Conservation (phyloP, 2,797 vertebrate genomes). For the Geotrypetes seraphini region DNA sequence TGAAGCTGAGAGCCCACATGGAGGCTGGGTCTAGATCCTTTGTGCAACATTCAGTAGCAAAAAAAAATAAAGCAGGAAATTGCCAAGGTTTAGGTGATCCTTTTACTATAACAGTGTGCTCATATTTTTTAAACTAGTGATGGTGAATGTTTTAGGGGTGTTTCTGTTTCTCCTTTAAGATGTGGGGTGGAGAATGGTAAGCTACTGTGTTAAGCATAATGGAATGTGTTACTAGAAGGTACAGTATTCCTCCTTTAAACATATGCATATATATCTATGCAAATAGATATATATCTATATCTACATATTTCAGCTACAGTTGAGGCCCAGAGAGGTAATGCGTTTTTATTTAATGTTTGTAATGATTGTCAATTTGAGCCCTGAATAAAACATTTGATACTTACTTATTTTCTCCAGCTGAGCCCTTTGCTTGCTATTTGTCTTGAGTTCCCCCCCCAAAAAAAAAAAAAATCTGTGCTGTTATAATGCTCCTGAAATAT, state of each 20-base stretch:
- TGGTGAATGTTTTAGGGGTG: slow-evolving; percentile 34
- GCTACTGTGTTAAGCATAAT: slow-evolving; percentile 40
- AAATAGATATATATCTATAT: no score
- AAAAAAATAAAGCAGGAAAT: slow-evolving; percentile 7
- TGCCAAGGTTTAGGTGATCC: slow-evolving; percentile 48
- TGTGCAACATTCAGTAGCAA: not conserved
- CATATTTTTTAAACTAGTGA: slow-evolving; percentile 32
- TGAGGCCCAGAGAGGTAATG: slow-evolving; percentile 20
- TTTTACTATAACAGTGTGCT: slow-evolving; percentile 36
- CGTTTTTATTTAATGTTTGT: slow-evolving; percentile 32
- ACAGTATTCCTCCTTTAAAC: slow-evolving; percentile 36
- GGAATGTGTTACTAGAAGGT: slow-evolving; percentile 34
- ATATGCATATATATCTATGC: no score
- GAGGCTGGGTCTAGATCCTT: not conserved
- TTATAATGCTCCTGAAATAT: no score
- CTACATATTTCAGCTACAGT: no score
- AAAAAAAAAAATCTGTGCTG: no score
- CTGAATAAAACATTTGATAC: slow-evolving; percentile 54
- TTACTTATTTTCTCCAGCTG: slow-evolving; percentile 27
- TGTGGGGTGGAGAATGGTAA: slow-evolving; percentile 29
- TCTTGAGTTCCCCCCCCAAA: no score
- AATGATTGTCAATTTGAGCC: slow-evolving; percentile 44
- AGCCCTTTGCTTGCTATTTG: slow-evolving; percentile 49
- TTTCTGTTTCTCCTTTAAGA: no score
- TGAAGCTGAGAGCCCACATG: slow-evolving; percentile 33